Evolutionary conservation across 1,140 invertebrate species (phyloP).

Genomic region (Probaryconus sp.): DNA sequence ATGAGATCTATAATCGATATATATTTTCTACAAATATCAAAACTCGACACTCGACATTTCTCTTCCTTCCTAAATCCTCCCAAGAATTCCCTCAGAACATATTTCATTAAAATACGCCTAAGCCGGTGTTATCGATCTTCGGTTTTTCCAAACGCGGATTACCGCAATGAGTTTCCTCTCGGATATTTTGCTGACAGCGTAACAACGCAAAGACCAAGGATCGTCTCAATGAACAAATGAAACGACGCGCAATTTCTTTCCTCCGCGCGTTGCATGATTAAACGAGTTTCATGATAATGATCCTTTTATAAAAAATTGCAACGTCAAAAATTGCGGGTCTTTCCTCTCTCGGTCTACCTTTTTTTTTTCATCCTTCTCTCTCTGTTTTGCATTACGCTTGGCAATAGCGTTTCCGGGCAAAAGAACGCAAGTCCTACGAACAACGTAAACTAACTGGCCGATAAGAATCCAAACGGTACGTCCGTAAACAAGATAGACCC

Average conservation of each 20-base stretch:
- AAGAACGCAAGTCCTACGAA: slow-evolving; percentile 12
- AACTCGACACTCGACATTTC: no score
- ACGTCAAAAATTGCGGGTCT: slow-evolving; percentile 1
- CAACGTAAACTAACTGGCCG: slow-evolving; percentile 19
- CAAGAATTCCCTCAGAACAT: neutral
- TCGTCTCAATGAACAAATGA: slow-evolving; percentile 29
- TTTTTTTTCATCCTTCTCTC: no score
- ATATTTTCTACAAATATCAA: no score
- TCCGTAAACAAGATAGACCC: slow-evolving; percentile 32
- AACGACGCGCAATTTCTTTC: slow-evolving; percentile 33
- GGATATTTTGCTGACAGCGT: slow-evolving; percentile 34
- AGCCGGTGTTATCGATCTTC: slow-evolving; percentile 16
- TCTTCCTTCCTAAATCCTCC: no score
- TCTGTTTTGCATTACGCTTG: neutral
- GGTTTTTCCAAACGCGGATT: slow-evolving; percentile 21
- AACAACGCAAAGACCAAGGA: slow-evolving; percentile 13
- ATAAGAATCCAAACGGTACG: slow-evolving; percentile 29
- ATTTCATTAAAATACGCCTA: slow-evolving; percentile 4
- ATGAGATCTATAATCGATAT: no score
- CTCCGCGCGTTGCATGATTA: slow-evolving; percentile 30
- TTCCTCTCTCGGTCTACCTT: no score
- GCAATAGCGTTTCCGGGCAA: neutral
- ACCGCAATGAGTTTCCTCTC: slow-evolving; percentile 16
- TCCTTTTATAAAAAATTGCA: slow-evolving; percentile 43
- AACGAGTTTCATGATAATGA: slow-evolving; percentile 41